These are phyloP conservation scores for Liodrosophila aerea DNA, from an alignment of 2,888 invertebrate species.

Conservation along the genomic window DNA sequence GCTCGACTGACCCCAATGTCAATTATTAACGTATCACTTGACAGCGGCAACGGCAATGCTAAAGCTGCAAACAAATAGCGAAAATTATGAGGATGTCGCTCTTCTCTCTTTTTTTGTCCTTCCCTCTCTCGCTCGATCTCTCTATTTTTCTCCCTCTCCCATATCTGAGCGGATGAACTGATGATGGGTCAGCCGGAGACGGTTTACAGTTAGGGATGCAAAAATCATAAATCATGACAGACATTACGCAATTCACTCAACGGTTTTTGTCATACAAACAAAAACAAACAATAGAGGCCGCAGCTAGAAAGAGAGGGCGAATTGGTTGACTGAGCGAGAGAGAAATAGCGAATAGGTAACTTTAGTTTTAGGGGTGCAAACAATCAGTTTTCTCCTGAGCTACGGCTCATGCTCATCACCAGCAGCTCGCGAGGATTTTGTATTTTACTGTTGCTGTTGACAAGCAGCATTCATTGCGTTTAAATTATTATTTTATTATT, in stretches of 20 bases:
- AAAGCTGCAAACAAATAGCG: slow-evolving; percentile 72
- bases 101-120: not conserved
- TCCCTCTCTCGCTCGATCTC: too few relatives aligned
- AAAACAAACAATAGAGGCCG: slow-evolving; percentile 63
- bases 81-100: slow-evolving; percentile 56
- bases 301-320: slow-evolving; percentile 21
- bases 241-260: slow-evolving; percentile 70
- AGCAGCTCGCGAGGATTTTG: slow-evolving; percentile 37
- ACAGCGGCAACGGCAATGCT: slow-evolving; percentile 60
- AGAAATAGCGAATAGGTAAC: slow-evolving; percentile 52
- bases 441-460: slow-evolving; percentile 58
- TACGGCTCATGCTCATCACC: not conserved
- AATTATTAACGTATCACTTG: slow-evolving; percentile 82
- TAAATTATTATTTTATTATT: slow-evolving; percentile 76
- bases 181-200: slow-evolving; percentile 42
- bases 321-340: slow-evolving; percentile 20
- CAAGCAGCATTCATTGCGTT: slow-evolving; percentile 71
- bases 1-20: slow-evolving; percentile 79
- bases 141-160: too few relatives aligned
- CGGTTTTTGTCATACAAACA: slow-evolving; percentile 72
- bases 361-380: slow-evolving; percentile 60
- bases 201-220: slow-evolving; percentile 47
- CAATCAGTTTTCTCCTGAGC: slow-evolving; percentile 25
- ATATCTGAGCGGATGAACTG: slow-evolving; percentile 14
- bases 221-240: slow-evolving; percentile 67